A percentile compares a stretch with the other conserved stretches of the same genome.
Evolutionary conservation across 2,113 vertebrate genomes (phyloP).

Genomic region (Upupa epops): DNA sequence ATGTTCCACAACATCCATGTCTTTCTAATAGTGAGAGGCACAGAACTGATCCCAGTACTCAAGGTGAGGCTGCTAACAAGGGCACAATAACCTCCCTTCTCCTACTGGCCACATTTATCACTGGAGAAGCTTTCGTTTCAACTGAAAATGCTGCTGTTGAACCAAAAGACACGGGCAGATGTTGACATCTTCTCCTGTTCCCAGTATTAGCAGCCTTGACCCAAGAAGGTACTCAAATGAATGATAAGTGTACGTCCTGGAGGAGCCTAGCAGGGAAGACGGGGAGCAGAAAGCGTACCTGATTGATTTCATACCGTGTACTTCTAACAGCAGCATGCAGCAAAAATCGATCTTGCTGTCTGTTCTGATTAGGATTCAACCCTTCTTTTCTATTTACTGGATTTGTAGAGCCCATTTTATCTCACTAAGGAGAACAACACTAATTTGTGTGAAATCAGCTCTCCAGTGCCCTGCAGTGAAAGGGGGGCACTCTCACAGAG

Average conservation of each 20-base stretch:
- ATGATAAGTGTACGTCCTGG: neutral
- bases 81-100: too few species aligned
- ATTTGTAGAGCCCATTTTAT: neutral
- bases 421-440: neutral
- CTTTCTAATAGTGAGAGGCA: too few species aligned
- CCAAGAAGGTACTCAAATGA: neutral
- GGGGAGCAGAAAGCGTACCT: neutral
- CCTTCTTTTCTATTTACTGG: neutral
- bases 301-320: neutral
- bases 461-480: neutral
- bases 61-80: too few species aligned
- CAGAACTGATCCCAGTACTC: too few species aligned
- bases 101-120: too few species aligned
- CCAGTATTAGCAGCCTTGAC: neutral
- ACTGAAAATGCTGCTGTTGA: neutral
- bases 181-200: neutral
- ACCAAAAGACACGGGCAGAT: neutral
- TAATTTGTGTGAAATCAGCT: neutral
- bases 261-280: neutral
- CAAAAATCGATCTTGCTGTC: constrained; percentile 21
- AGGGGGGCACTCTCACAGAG: neutral
- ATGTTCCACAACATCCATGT: too few species aligned
- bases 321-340: neutral
- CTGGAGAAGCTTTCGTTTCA: neutral
- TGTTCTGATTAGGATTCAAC: constrained; percentile 28